Conservation (phyloP, 2,113 vertebrate species). For the Chaenocephalus aceratus region DNA sequence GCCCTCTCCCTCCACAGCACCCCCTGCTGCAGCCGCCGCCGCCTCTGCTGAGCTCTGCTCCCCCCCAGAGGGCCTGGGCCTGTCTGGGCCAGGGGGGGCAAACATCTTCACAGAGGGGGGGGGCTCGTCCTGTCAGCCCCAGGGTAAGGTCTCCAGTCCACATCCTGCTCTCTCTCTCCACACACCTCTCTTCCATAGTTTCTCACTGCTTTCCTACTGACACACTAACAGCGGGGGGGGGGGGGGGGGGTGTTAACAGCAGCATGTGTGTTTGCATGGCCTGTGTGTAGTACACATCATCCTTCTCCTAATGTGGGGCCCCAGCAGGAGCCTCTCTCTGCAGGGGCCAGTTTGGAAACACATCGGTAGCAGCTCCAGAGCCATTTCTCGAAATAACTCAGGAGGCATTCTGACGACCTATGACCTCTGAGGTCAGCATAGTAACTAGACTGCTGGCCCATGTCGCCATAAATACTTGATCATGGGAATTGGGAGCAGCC, state of each 20-base stretch:
- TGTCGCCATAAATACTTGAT: neutral
- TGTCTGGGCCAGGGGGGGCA: conserved; percentile 48
- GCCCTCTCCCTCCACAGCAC: conserved; percentile 98
- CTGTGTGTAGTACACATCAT: conserved; percentile 3
- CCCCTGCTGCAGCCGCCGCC: conserved; percentile 82
- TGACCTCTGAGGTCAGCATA: conserved; percentile 22
- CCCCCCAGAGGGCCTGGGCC: conserved; percentile 62
- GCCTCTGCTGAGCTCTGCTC: conserved; percentile 67
- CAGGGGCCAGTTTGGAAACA: too few species aligned
- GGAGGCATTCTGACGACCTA: conserved; percentile 19
- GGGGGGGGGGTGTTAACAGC: too few species aligned
- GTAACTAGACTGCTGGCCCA: neutral
- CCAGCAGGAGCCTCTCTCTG: too few species aligned
- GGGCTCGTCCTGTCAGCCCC: conserved; percentile 73
- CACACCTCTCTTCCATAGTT: conserved; percentile 43
- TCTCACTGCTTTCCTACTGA: neutral
- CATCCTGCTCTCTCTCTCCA: conserved; percentile 69
- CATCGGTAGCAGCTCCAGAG: neutral
- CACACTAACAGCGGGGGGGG: neutral
- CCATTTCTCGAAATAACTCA: conserved; percentile 6
- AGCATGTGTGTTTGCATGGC: conserved; percentile 24
- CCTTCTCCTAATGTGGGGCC: too few species aligned
- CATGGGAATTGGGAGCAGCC: neutral
- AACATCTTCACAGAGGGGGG: conserved; percentile 59
- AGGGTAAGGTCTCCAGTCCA: conserved; percentile 92